Evolutionary conservation across 2,113 vertebrate genomes (phyloP).

Genomic region (Oxygymnocypris stewartii): DNA sequence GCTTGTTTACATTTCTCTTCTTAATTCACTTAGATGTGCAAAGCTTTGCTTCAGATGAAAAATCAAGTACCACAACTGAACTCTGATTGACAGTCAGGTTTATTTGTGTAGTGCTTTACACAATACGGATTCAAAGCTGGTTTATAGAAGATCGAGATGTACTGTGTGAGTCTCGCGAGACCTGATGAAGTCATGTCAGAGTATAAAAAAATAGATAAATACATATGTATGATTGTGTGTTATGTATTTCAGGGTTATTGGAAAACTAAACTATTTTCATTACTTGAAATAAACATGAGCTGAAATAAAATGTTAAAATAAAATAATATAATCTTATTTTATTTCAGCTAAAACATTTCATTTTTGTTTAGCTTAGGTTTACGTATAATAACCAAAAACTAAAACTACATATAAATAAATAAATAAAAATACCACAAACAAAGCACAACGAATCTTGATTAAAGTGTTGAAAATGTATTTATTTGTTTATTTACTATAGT

Average conservation of each 20-base stretch:
- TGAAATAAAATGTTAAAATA: background rate
- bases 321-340: background rate
- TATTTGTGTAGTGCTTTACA: conserved; percentile 14
- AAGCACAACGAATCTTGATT: background rate
- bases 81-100: background rate
- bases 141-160: background rate
- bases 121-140: background rate
- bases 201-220: too few species aligned
- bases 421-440: background rate
- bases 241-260: background rate
- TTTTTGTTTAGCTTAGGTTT: background rate
- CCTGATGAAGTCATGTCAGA: background rate
- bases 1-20: conserved; percentile 4
- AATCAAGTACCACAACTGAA: background rate
- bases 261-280: background rate
- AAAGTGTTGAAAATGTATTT: background rate
- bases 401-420: background rate
- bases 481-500: too few species aligned
- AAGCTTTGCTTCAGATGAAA: background rate
- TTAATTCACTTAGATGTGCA: background rate
- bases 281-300: background rate
- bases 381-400: background rate
- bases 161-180: background rate
- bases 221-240: background rate
- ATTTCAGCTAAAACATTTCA: too few species aligned